Evolutionary conservation across 2,888 invertebrate species (phyloP), one percentile per base, ranked within the genome.

Genomic region (Hypercompe scribonia): DNA sequence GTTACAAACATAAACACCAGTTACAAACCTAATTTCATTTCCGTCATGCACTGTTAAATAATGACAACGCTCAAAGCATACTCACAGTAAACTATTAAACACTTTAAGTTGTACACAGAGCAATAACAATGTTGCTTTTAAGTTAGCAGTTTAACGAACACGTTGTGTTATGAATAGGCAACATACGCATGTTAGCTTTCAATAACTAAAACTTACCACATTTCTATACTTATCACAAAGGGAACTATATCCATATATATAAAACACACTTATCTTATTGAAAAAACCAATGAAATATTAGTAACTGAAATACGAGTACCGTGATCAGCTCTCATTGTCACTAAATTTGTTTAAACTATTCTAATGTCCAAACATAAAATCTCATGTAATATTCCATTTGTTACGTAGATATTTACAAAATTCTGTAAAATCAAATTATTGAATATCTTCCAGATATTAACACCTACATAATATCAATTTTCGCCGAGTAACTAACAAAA

Each of bases 101-200:
- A 31, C 18, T 31, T 31, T 31, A 61, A 61, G 31, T 61, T 61
- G 80, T 81, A 77, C 72, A 73, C 72, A 76, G 75, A 80, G 81
- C 84, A 82, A 80, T 80, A 74, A 79, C 75, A 77, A 79, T 33
- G 65, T 68, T 28, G 33, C 65, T 70, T 73, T 82, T 77, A 72
- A 70, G 36, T 33, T 36, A n/a, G 58, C 46, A 46, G 61, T 61
- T 61, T 31, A 31, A 18, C 7, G 31, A 61, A 61, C 61, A 61
- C 31, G 61, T 61, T 18, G 8, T 31, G 31, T 18, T 61, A 61
- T 31, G 31, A 61, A 61, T 61, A 61, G 31, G 18, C 28, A 31
- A 18, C 31, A 61, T 61, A 61, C 61, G 31, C 31, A n/a, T 31
- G 5, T 61, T 61, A 31, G 28, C 31, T 18, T 28, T 31, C 31